phyloP scores from a whole-genome alignment of 2,888 invertebrate genomes.

The Gymnosoma rotundatum region DNA sequence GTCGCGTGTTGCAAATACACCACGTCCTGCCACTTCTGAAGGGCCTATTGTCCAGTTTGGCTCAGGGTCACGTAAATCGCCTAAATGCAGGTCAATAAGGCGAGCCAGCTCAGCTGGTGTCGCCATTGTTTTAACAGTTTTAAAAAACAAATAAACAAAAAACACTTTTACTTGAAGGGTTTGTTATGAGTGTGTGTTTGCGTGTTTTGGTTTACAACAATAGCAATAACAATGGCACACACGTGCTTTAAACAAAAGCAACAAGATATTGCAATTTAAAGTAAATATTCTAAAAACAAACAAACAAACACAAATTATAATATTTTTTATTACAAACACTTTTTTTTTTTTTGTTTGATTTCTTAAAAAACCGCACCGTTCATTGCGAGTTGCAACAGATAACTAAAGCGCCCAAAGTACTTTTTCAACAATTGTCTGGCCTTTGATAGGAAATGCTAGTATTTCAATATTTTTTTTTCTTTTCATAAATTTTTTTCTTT shows the following conservation, averaged over 20 bases:
- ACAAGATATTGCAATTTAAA: conserved; percentile 40
- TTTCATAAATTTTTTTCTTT: conserved; percentile 25
- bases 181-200: conserved; percentile 6
- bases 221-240: background rate
- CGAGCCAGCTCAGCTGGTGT: conserved; percentile 78
- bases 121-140: conserved; percentile 73
- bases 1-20: conserved; percentile 87
- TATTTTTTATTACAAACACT: conserved; percentile 2
- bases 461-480: conserved; percentile 48
- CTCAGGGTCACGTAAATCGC: conserved; percentile 76
- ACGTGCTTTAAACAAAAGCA: conserved; percentile 2
- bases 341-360: conserved; percentile 31
- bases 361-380: conserved; percentile 60
- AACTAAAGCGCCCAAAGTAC: conserved; percentile 69
- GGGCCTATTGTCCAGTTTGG: conserved; percentile 85
- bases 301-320: background rate
- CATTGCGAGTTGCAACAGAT: conserved; percentile 68
- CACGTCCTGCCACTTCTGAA: conserved; percentile 87
- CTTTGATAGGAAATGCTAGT: conserved; percentile 54
- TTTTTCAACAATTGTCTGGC: conserved; percentile 69
- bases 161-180: conserved; percentile 15
- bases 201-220: conserved; percentile 11
- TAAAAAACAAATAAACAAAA: background rate
- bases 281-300: background rate
- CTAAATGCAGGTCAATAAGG: conserved; percentile 79